These are phyloP conservation scores for Clivina fossor DNA, from an alignment of 2,888 invertebrate genomes.

Conservation along the genomic window DNA sequence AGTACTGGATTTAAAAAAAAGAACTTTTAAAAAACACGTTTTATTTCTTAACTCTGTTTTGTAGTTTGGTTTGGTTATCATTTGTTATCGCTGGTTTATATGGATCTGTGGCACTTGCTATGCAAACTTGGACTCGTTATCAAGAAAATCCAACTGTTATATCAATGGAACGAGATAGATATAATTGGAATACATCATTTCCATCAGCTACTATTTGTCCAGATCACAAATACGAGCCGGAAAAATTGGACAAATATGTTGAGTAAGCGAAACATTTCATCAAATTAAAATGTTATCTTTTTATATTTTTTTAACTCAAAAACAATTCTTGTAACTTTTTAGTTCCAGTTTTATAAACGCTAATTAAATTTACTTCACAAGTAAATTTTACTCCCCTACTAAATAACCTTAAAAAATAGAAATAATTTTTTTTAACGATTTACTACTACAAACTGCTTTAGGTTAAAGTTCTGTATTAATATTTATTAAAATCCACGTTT, in stretches of 20 bases:
- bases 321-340: not conserved
- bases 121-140: constrained; percentile 65
- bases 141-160: constrained; percentile 72
- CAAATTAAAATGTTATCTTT: not conserved
- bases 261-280: constrained; percentile 50
- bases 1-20: not conserved
- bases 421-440: not conserved
- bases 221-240: constrained; percentile 57
- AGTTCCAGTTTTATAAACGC: too few relatives aligned
- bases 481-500: too few relatives aligned
- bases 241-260: constrained; percentile 58
- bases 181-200: constrained; percentile 71
- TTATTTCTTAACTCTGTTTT: too few relatives aligned
- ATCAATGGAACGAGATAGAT: constrained; percentile 73
- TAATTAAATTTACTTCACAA: too few relatives aligned
- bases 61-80: constrained; percentile 61
- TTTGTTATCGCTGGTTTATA: constrained; percentile 59
- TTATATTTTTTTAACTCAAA: not conserved
- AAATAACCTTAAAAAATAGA: not conserved
- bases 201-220: constrained; percentile 71
- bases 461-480: too few relatives aligned
- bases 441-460: too few relatives aligned
- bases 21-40: not conserved
- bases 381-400: too few relatives aligned
- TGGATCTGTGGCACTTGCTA: constrained; percentile 60